Conservation (phyloP, 37 sponge, comb jelly and placozoan species). For the Lycopodina hypogea region DNA sequence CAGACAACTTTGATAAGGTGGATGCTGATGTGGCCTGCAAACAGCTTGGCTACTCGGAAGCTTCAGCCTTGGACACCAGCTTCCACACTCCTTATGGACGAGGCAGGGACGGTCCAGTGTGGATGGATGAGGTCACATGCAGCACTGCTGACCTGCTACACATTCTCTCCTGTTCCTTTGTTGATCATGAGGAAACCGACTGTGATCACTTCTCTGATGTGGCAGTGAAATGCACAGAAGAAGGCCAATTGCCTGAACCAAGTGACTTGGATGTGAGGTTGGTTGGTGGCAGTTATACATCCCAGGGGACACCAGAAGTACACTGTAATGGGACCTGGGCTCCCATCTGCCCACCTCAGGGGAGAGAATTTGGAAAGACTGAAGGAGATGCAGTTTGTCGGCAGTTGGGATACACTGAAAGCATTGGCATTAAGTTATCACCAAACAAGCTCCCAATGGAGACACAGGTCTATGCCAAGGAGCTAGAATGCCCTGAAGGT, state of each 20-base stretch:
- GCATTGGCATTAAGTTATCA: neutral
- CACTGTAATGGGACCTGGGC: constrained; percentile 22
- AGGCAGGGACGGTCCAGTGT: neutral
- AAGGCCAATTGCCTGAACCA: neutral
- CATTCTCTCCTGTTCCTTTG: constrained; percentile 23
- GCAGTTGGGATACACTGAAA: constrained; percentile 15
- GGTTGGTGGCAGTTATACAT: neutral
- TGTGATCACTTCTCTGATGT: constrained; percentile 33
- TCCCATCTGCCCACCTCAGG: neutral
- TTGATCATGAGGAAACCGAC: constrained; percentile 2
- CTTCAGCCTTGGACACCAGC: neutral
- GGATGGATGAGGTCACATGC: constrained; percentile 31
- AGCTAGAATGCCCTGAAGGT: neutral
- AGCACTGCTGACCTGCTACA: neutral
- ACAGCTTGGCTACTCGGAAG: constrained; percentile 20
- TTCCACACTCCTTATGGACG: constrained; percentile 9
- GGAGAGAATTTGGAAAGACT: neutral
- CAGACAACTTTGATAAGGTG: neutral
- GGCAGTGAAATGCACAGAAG: constrained; percentile 1
- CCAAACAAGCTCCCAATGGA: neutral
- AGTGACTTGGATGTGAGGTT: neutral
- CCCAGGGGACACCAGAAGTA: constrained; percentile 8
- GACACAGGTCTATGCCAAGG: neutral
- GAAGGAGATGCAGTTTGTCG: constrained; percentile 18
- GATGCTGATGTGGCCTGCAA: constrained; percentile 27